phyloP scores from a whole-genome alignment of 2,888 invertebrate species.

The Stratiomys singularior region DNA sequence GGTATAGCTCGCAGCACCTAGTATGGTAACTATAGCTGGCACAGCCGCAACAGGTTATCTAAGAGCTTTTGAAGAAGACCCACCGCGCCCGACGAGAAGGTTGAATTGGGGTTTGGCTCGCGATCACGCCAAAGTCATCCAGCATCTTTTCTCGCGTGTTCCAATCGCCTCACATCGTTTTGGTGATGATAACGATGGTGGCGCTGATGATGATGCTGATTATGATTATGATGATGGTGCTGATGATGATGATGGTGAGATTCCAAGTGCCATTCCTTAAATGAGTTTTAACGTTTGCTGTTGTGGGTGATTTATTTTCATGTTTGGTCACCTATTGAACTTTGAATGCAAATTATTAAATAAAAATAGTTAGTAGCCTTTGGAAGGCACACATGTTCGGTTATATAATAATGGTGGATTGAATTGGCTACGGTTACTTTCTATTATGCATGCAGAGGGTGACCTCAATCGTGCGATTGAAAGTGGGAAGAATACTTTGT shows the following conservation, averaged over 20 bases:
- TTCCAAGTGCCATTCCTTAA: constrained; percentile 26
- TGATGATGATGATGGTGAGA: background rate
- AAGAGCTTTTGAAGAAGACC: constrained; percentile 32
- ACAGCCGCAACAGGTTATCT: constrained; percentile 30
- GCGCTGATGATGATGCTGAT: constrained; percentile 34
- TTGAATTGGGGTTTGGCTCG: constrained; percentile 34
- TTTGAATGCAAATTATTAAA: constrained; percentile 38
- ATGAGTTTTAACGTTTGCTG: constrained; percentile 22
- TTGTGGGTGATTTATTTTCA: constrained; percentile 26
- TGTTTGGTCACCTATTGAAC: constrained; percentile 41
- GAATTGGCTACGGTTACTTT: constrained; percentile 16
- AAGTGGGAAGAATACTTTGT: no score
- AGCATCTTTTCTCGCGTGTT: background rate
- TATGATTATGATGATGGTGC: constrained; percentile 20
- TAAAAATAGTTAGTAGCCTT: constrained; percentile 23
- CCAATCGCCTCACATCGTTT: constrained; percentile 21
- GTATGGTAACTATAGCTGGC: background rate
- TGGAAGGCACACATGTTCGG: background rate
- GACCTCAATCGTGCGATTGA: background rate
- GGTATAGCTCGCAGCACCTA: background rate
- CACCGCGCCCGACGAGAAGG: constrained; percentile 14
- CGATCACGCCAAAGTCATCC: constrained; percentile 14
- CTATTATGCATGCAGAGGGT: constrained; percentile 31
- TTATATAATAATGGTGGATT: constrained; percentile 34
- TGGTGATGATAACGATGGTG: constrained; percentile 1